These are phyloP conservation scores for Laupala kohalensis DNA, from an alignment of 1,140 invertebrate genomes.

Conservation along the genomic window DNA sequence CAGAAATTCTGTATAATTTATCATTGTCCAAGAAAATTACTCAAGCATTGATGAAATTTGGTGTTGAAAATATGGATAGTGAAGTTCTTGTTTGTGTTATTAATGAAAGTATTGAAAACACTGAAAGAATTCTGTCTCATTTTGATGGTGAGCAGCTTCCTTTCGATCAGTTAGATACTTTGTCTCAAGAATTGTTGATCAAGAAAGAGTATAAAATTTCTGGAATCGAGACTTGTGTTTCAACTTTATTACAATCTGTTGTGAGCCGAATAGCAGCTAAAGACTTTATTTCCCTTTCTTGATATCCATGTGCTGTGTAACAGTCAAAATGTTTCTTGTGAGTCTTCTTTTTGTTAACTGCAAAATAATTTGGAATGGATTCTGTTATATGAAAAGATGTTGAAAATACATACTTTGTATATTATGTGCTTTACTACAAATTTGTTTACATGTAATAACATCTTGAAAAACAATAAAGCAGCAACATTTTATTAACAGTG, in stretches of 20 bases:
- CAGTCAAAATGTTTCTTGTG: no score
- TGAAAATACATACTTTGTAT: no score
- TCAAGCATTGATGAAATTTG: slow-evolving; percentile 48
- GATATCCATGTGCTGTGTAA: no score
- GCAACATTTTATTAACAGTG: background rate
- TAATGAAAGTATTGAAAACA: slow-evolving; percentile 26
- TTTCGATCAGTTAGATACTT: slow-evolving; percentile 34
- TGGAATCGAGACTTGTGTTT: slow-evolving; percentile 28
- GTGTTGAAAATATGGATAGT: slow-evolving; percentile 38
- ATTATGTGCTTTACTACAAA: background rate
- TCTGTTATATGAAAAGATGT: no score
- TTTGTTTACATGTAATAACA: background rate
- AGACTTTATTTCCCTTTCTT: slow-evolving; percentile 25
- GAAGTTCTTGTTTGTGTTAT: slow-evolving; percentile 43
- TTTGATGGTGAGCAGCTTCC: no score
- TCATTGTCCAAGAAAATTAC: slow-evolving; percentile 54
- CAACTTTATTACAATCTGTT: slow-evolving; percentile 38
- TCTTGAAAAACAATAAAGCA: background rate
- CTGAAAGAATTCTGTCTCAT: slow-evolving; percentile 24
- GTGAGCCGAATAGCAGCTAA: slow-evolving; percentile 45
- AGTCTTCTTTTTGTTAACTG: no score
- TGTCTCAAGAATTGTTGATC: slow-evolving; percentile 34
- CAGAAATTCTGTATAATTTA: slow-evolving; percentile 54
- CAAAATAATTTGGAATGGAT: no score
- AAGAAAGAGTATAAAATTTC: slow-evolving; percentile 43